Evolutionary conservation across 2,113 vertebrate species (phyloP).

Genomic region (Nothobranchius kuhntae): DNA sequence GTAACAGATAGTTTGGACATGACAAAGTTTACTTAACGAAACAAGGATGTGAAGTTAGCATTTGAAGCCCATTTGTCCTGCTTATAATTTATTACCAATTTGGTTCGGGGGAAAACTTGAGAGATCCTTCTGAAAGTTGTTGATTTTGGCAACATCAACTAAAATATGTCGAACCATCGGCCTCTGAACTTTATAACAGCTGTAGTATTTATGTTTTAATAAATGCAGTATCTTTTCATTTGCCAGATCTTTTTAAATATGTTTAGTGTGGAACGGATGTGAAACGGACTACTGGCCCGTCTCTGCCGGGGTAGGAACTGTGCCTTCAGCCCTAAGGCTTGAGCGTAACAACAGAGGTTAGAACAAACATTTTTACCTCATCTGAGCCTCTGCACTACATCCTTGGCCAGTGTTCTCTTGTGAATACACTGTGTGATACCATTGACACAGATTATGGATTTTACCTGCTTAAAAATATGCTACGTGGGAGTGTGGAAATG

Average conservation of each 20-base stretch:
- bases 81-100: no score
- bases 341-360: constrained; percentile 69
- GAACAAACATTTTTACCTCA: constrained; percentile 74
- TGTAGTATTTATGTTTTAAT: neutral
- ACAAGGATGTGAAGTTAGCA: no score
- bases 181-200: neutral
- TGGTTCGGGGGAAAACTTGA: no score
- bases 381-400: constrained; percentile 66
- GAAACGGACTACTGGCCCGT: constrained; percentile 59
- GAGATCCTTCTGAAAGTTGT: no score
- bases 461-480: constrained; percentile 78
- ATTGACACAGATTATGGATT: constrained; percentile 83
- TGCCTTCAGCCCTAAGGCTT: constrained; percentile 60
- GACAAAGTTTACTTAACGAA: no score
- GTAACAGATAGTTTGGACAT: no score
- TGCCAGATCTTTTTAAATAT: constrained; percentile 22
- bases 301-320: constrained; percentile 58
- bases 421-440: constrained; percentile 75
- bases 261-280: constrained; percentile 20
- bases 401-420: constrained; percentile 56
- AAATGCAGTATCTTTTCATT: neutral
- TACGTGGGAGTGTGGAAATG: constrained; percentile 77
- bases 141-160: no score
- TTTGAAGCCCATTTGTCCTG: no score
- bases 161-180: neutral